Evolutionary conservation across 2,888 invertebrate genomes (phyloP), one percentile per base, ranked within the genome.

Genomic region (Pasiphila rectangulata): DNA sequence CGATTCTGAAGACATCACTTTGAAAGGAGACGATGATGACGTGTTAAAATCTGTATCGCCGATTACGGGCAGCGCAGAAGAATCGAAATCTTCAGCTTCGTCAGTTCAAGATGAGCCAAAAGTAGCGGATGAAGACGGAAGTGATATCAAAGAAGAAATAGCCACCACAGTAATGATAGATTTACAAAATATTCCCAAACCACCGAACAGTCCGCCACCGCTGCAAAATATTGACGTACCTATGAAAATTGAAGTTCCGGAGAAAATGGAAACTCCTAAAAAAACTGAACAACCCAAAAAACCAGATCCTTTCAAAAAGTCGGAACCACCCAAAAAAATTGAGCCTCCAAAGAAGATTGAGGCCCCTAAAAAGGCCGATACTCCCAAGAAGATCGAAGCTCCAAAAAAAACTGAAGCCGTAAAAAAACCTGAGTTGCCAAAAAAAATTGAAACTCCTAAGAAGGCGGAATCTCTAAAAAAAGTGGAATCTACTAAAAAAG

Each of bases 131-230:
- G 41, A 46, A 41, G 50, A 50, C 10, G 41, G 39, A 36, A 44
- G 3, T 36, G 66, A 76, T 59, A 47, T 61, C 2, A 71, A 72
- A 57, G 61, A 71, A 36, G 72, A 72, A 48, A 48, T 54, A 7
- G 19, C 7, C 19, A 16, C 25, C 23, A 9, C 41, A 7, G 46
- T 45, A 10, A 25, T 37, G 1, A 43, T 56, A 34, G 63, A 64
- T 21, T 49, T 64, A 15, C 46, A 54, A 15, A 59, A 54, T 46
- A 69, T 77, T 20, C 78, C 77, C 0, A 78, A 79, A 51, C 78
- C 75, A 1, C 71, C 82, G 2, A 71, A 71, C 34, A 76, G 78
- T 6, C 79, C 80, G 4, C 79, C 82, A 1, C 73, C 72, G 16
- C 60, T 37, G 13, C 56, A 49, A 40, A 52, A 42, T 32, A 24